A percentile compares a stretch with the other conserved stretches of the same genome.
Conservation (phyloP, 1,140 invertebrate species). For the Tetramorium simillimum region DNA sequence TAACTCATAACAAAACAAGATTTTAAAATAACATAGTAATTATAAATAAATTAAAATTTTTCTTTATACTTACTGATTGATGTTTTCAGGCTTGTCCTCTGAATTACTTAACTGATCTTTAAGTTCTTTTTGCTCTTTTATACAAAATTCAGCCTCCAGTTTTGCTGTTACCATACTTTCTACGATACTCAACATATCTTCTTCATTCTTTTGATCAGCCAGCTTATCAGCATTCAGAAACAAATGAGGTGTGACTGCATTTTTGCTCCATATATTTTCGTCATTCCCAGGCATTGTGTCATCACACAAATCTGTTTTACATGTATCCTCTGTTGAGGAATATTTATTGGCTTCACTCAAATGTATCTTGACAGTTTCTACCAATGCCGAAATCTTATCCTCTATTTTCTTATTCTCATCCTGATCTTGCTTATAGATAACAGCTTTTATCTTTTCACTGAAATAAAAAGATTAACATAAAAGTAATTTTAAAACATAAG, state of each 20-base stretch:
- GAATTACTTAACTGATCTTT: slow-evolving; percentile 11
- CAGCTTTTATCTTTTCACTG: not conserved
- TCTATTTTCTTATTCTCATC: not conserved
- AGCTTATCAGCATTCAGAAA: slow-evolving; percentile 52
- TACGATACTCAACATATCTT: slow-evolving; percentile 30
- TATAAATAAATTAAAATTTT: slow-evolving; percentile 1
- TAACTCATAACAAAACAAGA: not conserved
- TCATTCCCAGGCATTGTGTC: slow-evolving; percentile 10
- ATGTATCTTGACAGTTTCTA: not conserved
- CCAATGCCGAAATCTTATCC: not conserved
- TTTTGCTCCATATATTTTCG: slow-evolving; percentile 57
- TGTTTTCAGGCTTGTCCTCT: slow-evolving; percentile 26
- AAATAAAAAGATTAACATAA: slow-evolving; percentile 18
- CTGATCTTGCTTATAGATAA: slow-evolving; percentile 15
- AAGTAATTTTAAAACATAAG: slow-evolving; percentile 12
- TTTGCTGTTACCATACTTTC: slow-evolving; percentile 68
- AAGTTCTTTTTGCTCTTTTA: slow-evolving; percentile 6
- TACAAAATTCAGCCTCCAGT: slow-evolving; percentile 54
- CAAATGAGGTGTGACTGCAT: slow-evolving; percentile 46
- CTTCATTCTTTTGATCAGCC: slow-evolving; percentile 37
- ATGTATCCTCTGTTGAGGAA: not conserved
- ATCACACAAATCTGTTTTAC: not conserved
- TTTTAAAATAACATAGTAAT: not conserved
- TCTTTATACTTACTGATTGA: slow-evolving; percentile 57
- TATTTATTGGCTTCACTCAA: not conserved